A percentile compares a stretch with the other conserved stretches of the same genome.
Evolutionary conservation across 2,113 vertebrate genomes (phyloP).

Genomic region (Perccottus glenii): DNA sequence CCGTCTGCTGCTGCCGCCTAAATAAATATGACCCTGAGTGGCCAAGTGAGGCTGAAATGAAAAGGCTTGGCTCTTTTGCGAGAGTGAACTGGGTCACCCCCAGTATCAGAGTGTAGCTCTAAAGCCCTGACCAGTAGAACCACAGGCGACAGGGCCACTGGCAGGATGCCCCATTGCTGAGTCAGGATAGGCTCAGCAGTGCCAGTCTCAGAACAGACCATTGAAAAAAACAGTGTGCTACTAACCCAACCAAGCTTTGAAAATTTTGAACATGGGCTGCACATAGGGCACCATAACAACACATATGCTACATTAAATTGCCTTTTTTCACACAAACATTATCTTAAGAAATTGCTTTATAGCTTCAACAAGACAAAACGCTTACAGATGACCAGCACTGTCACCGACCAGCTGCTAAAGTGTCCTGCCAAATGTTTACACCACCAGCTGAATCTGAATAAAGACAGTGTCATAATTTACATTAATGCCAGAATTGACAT

Average conservation of each 20-base stretch:
- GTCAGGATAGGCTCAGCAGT: constrained; percentile 62
- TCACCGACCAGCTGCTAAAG: constrained; percentile 39
- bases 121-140: constrained; percentile 63
- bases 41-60: constrained; percentile 27
- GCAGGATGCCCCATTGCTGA: constrained; percentile 60
- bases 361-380: constrained; percentile 25
- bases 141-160: constrained; percentile 58
- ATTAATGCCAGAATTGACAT: background rate
- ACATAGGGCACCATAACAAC: too few species aligned
- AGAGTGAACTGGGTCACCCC: constrained; percentile 55
- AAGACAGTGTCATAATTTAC: constrained; percentile 17
- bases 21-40: constrained; percentile 27
- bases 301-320: too few species aligned
- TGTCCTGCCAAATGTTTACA: constrained; percentile 38
- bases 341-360: constrained; percentile 18
- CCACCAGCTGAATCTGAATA: constrained; percentile 42
- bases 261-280: constrained; percentile 17
- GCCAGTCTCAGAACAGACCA: constrained; percentile 49
- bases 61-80: constrained; percentile 29
- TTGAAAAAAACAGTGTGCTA: constrained; percentile 56
- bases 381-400: constrained; percentile 20
- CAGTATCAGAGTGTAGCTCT: constrained; percentile 51
- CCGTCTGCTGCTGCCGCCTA: constrained; percentile 17
- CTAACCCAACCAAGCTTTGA: constrained; percentile 42
- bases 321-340: constrained; percentile 4